phyloP scores from a whole-genome alignment of 2,797 vertebrate species.

The Nasua narica region DNA sequence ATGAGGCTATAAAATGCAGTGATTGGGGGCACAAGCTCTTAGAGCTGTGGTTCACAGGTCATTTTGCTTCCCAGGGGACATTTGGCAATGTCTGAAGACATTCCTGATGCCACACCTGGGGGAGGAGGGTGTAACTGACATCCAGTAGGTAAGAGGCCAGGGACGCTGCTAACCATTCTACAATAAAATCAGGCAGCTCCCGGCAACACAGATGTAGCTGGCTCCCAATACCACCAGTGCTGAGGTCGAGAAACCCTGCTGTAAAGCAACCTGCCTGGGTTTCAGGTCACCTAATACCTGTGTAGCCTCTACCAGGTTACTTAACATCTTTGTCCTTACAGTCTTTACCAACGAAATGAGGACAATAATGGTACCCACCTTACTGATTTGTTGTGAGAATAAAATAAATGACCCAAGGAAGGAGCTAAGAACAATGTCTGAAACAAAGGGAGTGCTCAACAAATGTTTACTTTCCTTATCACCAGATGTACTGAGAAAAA shows the following conservation, averaged over 20 bases:
- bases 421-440: not conserved
- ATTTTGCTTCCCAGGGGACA: not conserved
- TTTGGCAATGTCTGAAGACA: not conserved
- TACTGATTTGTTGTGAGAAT: not conserved
- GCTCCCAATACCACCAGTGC: not conserved
- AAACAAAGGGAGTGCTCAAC: not conserved
- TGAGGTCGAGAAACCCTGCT: not conserved
- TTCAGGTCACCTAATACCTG: not conserved
- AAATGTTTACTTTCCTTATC: not conserved
- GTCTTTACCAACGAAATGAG: not conserved
- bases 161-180: not conserved
- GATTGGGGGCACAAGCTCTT: not conserved
- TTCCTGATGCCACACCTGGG: not conserved
- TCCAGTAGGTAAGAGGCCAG: not conserved
- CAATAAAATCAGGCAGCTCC: not conserved
- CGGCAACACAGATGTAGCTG: not conserved
- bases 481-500: not conserved
- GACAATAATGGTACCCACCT: not conserved
- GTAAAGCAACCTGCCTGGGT: not conserved
- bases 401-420: not conserved
- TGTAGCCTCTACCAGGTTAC: not conserved
- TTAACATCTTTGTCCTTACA: not conserved
- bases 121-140: not conserved
- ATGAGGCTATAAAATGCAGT: not conserved
- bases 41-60: not conserved